Evolutionary conservation across 2,797 vertebrate genomes (phyloP).

Genomic region (Neosilurus mollespiculum): DNA sequence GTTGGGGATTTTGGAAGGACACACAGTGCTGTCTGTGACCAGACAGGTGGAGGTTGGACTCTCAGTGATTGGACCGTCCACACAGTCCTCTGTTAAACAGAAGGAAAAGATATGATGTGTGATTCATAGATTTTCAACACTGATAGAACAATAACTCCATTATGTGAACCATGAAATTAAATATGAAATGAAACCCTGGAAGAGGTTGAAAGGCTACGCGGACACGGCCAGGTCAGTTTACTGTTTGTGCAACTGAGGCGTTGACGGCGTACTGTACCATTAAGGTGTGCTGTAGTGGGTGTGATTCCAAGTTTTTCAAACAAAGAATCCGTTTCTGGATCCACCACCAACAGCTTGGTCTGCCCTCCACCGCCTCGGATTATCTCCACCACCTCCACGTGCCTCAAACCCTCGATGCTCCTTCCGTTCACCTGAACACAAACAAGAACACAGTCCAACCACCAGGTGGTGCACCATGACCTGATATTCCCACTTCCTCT

Average conservation of each 20-base stretch:
- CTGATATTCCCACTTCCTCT: not conserved
- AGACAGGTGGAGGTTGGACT: slow-evolving; percentile 23
- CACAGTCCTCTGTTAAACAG: slow-evolving; percentile 65
- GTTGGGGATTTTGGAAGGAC: slow-evolving; percentile 53
- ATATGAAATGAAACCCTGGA: too few species aligned
- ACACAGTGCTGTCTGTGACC: slow-evolving; percentile 3
- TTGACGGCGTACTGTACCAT: slow-evolving; percentile 69
- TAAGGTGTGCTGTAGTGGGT: slow-evolving; percentile 76
- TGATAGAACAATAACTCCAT: not conserved
- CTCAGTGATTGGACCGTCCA: slow-evolving; percentile 62
- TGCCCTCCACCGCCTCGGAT: slow-evolving; percentile 78
- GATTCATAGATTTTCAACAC: too few species aligned
- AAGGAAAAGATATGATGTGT: not conserved
- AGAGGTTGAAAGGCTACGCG: not conserved
- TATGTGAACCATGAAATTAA: not conserved
- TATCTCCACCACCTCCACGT: slow-evolving; percentile 87
- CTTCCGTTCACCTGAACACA: slow-evolving; percentile 84
- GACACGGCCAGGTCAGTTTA: not conserved
- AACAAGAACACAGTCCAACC: not conserved
- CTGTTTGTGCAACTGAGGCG: not conserved
- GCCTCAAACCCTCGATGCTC: slow-evolving; percentile 81
- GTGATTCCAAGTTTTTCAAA: slow-evolving; percentile 83
- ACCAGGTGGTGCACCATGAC: not conserved
- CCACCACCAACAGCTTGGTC: slow-evolving; percentile 86
- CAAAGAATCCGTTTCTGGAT: slow-evolving; percentile 75